These are phyloP conservation scores for Phodopus roborovskii DNA, from an alignment of 2,113 vertebrate genomes.

Conservation along the genomic window DNA sequence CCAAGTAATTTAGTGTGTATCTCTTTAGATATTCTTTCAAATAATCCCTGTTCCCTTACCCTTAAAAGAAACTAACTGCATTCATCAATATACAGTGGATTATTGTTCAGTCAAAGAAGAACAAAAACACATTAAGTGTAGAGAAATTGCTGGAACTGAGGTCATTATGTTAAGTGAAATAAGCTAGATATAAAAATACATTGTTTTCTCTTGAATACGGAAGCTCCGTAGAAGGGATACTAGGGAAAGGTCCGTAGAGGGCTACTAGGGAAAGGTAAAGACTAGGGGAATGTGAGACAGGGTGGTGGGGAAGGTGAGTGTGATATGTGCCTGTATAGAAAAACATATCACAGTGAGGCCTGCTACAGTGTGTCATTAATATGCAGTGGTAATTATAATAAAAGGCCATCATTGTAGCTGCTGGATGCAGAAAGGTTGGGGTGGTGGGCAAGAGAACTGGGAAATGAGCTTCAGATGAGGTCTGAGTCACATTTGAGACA, in stretches of 20 bases:
- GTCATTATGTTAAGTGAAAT: neutral
- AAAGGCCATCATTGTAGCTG: neutral
- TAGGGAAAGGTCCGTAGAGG: neutral
- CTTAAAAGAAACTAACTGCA: conserved; percentile 1
- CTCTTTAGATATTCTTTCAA: neutral
- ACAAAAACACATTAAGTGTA: neutral
- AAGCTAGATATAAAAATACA: neutral
- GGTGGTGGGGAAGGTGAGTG: neutral
- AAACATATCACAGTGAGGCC: neutral
- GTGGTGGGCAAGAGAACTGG: neutral
- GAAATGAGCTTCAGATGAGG: neutral
- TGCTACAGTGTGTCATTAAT: neutral
- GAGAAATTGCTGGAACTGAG: neutral
- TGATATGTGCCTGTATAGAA: neutral
- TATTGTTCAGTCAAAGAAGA: neutral
- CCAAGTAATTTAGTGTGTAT: neutral
- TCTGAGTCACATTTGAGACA: neutral
- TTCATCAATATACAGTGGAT: neutral
- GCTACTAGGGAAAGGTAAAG: neutral
- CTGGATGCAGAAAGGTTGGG: neutral
- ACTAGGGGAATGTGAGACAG: neutral
- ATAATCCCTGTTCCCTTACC: neutral
- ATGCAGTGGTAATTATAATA: neutral
- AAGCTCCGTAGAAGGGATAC: no score
- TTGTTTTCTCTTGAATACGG: neutral